Percentiles rank a stretch among this genome's conserved stretches.
Conservation (phyloP, 2,113 vertebrate species). For the Neopipo cinnamomea region DNA sequence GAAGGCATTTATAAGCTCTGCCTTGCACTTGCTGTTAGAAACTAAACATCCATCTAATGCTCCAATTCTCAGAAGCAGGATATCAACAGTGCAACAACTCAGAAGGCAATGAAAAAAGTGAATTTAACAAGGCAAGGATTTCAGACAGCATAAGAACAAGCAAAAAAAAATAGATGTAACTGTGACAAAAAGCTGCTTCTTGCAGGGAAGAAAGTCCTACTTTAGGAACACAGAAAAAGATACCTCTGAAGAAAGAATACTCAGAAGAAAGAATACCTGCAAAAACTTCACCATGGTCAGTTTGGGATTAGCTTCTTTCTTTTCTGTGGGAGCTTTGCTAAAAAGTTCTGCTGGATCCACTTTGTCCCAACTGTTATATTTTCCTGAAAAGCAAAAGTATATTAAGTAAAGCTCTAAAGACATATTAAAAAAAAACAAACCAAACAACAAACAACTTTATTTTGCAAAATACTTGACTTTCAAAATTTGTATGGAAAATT, state of each 20-base stretch:
- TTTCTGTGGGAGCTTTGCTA: conserved; percentile 96
- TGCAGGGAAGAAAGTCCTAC: neutral
- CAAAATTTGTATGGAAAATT: neutral
- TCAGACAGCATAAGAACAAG: neutral
- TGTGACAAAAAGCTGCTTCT: neutral
- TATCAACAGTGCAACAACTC: neutral
- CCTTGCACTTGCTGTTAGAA: neutral
- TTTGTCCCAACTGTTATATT: conserved; percentile 98
- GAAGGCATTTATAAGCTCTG: neutral
- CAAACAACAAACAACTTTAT: neutral
- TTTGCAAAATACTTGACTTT: neutral
- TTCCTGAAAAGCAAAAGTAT: conserved; percentile 75
- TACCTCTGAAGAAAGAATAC: neutral
- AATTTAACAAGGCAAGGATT: neutral
- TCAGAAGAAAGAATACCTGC: conserved; percentile 76
- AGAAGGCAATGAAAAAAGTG: neutral
- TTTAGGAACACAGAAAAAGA: neutral
- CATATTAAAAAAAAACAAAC: neutral
- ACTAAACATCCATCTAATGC: neutral
- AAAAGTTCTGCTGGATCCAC: conserved; percentile 97
- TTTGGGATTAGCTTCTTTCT: conserved; percentile 98
- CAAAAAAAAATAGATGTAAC: neutral
- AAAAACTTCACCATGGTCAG: conserved; percentile 97
- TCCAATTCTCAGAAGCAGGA: neutral
- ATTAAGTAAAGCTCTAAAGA: neutral